Conservation (phyloP, 2,888 invertebrate species). For the Dorcus parallelipipedus region DNA sequence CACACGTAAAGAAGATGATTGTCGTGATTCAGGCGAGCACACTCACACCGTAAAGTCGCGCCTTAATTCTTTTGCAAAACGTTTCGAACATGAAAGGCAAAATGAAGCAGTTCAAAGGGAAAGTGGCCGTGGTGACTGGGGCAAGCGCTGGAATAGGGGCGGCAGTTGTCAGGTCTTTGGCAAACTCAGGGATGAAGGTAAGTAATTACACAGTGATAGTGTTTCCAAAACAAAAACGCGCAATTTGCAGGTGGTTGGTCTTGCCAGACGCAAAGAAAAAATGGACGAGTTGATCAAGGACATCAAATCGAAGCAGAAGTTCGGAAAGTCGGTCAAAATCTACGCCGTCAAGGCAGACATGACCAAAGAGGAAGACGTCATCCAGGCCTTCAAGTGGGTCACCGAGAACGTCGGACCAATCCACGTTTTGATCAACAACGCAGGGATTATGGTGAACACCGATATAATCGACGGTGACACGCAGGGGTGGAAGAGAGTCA, state of each 20-base stretch:
- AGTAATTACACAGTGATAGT: no score
- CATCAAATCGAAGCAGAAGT: not conserved
- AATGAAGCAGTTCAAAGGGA: no score
- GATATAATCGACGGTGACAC: not conserved
- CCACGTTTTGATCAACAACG: constrained; percentile 19
- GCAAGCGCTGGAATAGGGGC: no score
- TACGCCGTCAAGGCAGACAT: constrained; percentile 12
- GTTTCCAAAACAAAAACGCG: no score
- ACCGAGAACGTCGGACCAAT: constrained; percentile 12
- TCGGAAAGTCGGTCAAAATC: not conserved
- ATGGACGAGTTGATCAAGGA: not conserved
- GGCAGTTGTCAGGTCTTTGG: no score
- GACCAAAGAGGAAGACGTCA: constrained; percentile 12
- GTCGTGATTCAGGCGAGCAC: no score
- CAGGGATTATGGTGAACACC: constrained; percentile 1
- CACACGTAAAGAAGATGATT: no score
- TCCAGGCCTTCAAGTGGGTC: constrained; percentile 14
- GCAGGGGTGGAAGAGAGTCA: not conserved
- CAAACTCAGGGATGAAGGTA: no score
- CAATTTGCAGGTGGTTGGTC: not conserved
- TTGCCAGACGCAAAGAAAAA: constrained; percentile 5
- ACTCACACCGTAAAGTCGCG: no score
- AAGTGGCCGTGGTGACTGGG: no score
- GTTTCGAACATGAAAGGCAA: no score
- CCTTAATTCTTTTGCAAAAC: no score